A percentile compares a stretch with the other conserved stretches of the same genome.
phyloP scores from a whole-genome alignment of 2,113 vertebrate genomes.

The Neotragus pygmaeus region DNA sequence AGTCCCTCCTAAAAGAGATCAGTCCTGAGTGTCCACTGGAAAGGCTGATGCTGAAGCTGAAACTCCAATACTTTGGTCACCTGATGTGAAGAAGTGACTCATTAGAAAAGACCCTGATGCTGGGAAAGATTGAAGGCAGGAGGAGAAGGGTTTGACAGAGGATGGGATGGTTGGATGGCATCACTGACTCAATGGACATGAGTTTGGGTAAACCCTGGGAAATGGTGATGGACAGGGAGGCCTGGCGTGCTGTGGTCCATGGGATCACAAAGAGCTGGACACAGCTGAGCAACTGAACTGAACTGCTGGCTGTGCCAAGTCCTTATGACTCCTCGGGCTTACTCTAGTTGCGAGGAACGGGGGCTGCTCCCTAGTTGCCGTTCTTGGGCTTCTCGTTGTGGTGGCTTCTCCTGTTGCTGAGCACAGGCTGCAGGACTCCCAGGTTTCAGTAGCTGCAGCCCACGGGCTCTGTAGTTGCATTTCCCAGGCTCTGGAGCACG shows the following conservation, averaged over 20 bases:
- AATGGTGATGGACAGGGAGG: neutral
- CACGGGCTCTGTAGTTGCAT: neutral
- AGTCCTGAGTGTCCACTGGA: neutral
- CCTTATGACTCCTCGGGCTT: neutral
- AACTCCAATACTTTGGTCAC: neutral
- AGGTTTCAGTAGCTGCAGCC: neutral
- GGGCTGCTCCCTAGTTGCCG: neutral
- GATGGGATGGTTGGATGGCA: neutral
- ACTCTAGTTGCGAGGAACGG: neutral
- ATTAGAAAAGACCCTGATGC: neutral
- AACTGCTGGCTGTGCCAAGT: neutral
- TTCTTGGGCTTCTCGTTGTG: accelerated
- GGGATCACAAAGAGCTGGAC: neutral
- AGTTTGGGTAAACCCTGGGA: neutral
- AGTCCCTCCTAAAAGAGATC: neutral
- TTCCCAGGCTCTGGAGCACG: neutral
- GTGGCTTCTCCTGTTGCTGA: neutral
- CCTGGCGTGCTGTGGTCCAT: neutral
- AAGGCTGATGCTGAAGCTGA: neutral
- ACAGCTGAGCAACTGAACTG: neutral
- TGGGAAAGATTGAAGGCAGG: neutral
- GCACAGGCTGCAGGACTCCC: neutral
- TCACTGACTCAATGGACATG: neutral
- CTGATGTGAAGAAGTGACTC: neutral
- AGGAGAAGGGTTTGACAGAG: neutral